Conservation (phyloP, 2,888 invertebrate genomes). For the Oligia fasciuncula region DNA sequence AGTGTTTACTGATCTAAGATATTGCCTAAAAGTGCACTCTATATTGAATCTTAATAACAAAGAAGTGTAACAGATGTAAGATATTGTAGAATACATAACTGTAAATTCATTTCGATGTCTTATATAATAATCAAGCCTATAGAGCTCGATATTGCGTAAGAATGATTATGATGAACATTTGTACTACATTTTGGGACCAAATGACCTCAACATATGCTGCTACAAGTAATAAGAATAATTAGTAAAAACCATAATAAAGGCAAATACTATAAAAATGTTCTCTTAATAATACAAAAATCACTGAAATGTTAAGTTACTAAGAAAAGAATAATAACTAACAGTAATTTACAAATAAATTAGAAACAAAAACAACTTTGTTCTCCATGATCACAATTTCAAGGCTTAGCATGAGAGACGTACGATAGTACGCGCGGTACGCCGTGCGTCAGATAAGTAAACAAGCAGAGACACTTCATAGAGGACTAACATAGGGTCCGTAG, state of each 20-base stretch:
- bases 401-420: slow-evolving; percentile 72
- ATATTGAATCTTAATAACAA: slow-evolving; percentile 65
- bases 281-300: slow-evolving; percentile 74
- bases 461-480: slow-evolving; percentile 73
- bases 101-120: slow-evolving; percentile 41
- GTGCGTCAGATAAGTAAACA: slow-evolving; percentile 53
- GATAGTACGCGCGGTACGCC: slow-evolving; percentile 34
- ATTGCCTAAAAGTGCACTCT: slow-evolving; percentile 73
- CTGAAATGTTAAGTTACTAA: slow-evolving; percentile 70
- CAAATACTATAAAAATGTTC: slow-evolving; percentile 72
- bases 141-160: slow-evolving; percentile 53
- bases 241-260: slow-evolving; percentile 71
- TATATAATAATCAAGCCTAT: slow-evolving; percentile 24
- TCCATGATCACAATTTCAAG: slow-evolving; percentile 84
- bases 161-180: slow-evolving; percentile 70
- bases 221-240: slow-evolving; percentile 66
- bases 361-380: slow-evolving; percentile 90
- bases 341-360: slow-evolving; percentile 89
- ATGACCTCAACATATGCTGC: slow-evolving; percentile 69
- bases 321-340: slow-evolving; percentile 82
- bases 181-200: slow-evolving; percentile 87
- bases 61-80: slow-evolving; percentile 52
- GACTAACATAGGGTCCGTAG: slow-evolving; percentile 69
- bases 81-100: slow-evolving; percentile 37
- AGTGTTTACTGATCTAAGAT: slow-evolving; percentile 73